phyloP scores from a whole-genome alignment of 2,113 vertebrate genomes.

The Daboia siamensis region DNA sequence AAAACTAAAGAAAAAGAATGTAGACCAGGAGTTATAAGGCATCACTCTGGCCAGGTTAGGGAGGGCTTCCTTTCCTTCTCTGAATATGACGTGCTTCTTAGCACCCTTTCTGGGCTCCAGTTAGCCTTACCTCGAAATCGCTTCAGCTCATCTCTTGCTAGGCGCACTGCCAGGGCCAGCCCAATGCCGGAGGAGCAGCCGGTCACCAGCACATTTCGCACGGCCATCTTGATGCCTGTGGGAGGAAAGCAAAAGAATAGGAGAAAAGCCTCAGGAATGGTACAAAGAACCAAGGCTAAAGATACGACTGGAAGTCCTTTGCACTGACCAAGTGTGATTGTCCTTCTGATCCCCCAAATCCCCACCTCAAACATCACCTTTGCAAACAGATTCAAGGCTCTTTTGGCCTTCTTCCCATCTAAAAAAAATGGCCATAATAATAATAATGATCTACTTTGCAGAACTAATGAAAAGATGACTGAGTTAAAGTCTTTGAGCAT shows the following conservation, averaged over 20 bases:
- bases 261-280: background rate
- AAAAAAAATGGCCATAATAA: background rate
- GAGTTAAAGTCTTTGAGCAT: background rate
- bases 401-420: background rate
- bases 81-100: background rate
- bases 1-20: constrained; percentile 55
- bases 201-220: constrained; percentile 11
- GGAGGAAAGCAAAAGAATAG: background rate
- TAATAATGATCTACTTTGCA: background rate
- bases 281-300: background rate
- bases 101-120: background rate
- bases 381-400: background rate
- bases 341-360: background rate
- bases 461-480: background rate
- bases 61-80: background rate
- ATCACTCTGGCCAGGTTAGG: background rate
- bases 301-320: too few species aligned
- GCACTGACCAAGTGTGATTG: background rate
- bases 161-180: background rate
- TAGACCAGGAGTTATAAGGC: background rate
- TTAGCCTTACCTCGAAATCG: constrained; percentile 15
- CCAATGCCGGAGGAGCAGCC: constrained; percentile 27
- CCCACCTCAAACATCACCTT: background rate
- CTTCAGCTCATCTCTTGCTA: constrained; percentile 26
- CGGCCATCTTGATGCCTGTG: background rate